Conservation (phyloP, 2,113 vertebrate species). For the Caracal caracal region DNA sequence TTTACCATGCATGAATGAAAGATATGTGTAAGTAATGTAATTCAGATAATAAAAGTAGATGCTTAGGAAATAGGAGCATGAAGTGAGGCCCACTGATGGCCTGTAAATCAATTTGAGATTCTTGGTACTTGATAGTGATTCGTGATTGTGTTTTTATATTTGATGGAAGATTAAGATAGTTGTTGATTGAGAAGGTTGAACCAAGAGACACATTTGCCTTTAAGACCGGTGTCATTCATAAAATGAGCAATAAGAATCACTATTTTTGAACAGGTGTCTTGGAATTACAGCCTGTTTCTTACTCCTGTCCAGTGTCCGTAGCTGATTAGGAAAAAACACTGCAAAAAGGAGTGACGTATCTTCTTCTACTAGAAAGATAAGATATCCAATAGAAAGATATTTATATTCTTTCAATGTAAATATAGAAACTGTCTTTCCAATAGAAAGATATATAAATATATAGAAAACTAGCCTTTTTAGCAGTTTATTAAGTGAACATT, state of each 20-base stretch:
- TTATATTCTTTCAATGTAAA: not conserved
- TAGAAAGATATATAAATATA: not conserved
- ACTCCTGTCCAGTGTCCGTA: not conserved
- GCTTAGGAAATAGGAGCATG: not conserved
- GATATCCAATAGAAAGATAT: not conserved
- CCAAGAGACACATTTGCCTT: not conserved
- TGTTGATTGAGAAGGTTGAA: not conserved
- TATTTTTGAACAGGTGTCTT: constrained; percentile 8
- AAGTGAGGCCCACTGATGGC: not conserved
- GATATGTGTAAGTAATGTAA: not conserved
- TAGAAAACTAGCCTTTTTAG: not conserved
- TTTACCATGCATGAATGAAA: not conserved
- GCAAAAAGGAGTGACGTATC: not conserved
- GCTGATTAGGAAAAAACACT: not conserved
- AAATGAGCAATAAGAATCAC: not conserved
- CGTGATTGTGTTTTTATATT: not conserved
- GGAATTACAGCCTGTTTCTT: not conserved
- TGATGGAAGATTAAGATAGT: not conserved
- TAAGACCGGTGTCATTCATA: not conserved
- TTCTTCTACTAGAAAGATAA: not conserved
- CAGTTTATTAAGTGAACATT: not conserved
- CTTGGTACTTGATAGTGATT: not conserved
- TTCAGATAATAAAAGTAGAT: constrained; percentile 4
- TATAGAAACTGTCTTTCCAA: not conserved
- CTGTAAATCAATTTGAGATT: not conserved